These are phyloP conservation scores for Procambarus clarkii DNA, from an alignment of 1,140 invertebrate genomes.

Conservation along the genomic window DNA sequence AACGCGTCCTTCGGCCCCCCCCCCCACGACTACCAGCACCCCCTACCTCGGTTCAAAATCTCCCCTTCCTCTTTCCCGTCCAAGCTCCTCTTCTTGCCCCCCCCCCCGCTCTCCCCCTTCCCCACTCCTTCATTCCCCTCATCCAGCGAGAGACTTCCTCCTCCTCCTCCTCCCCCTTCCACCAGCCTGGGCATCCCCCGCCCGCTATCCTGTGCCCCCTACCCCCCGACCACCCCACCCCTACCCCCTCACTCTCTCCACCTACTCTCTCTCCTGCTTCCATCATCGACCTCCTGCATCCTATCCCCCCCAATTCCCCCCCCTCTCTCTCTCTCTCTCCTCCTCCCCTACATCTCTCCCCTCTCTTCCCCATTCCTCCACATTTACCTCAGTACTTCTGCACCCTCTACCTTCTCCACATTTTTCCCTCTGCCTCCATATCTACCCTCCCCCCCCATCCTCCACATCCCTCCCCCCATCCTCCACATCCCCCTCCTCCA, in stretches of 20 bases:
- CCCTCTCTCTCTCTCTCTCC: background rate
- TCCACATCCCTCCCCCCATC: too few relatives aligned
- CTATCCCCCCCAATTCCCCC: background rate
- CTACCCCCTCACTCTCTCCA: too few relatives aligned
- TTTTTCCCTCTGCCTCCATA: too few relatives aligned
- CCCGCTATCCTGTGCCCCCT: background rate
- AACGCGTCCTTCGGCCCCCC: too few relatives aligned
- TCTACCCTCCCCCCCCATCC: too few relatives aligned
- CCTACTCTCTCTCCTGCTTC: background rate
- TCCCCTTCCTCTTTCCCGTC: constrained; percentile 10
- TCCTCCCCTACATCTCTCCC: background rate
- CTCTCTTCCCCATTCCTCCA: background rate
- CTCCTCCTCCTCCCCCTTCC: background rate
- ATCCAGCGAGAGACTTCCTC: background rate
- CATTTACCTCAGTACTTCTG: too few relatives aligned
- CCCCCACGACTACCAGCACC: background rate
- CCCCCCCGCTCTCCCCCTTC: background rate
- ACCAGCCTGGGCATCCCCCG: background rate
- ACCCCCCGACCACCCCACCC: too few relatives aligned
- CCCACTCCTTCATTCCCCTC: background rate
- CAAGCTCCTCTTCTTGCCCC: constrained; percentile 4
- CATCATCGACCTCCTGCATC: background rate
- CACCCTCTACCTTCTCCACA: too few relatives aligned
- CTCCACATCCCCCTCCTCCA: too few relatives aligned
- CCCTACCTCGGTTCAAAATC: background rate